Evolutionary conservation across 1,140 invertebrate species (phyloP).

Genomic region (Apis laboriosa): DNA sequence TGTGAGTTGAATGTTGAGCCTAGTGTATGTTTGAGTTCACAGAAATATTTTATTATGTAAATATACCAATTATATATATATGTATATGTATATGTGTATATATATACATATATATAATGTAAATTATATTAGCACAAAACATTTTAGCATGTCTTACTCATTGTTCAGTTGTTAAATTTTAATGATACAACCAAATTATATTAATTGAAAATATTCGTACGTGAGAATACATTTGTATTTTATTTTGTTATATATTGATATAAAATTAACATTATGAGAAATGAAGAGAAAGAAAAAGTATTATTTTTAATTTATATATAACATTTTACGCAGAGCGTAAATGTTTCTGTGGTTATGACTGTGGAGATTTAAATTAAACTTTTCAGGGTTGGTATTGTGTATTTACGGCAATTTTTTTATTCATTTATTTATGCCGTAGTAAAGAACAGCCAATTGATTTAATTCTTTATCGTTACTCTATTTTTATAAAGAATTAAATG

Average conservation of each 20-base stretch:
- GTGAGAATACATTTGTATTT: slow-evolving; percentile 53
- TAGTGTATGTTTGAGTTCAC: slow-evolving; percentile 27
- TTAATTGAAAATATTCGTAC: slow-evolving; percentile 50
- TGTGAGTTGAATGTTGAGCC: slow-evolving; percentile 31
- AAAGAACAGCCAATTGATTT: slow-evolving; percentile 69
- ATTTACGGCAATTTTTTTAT: slow-evolving; percentile 49
- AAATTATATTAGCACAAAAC: slow-evolving; percentile 27
- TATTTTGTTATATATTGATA: slow-evolving; percentile 61
- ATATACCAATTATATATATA: slow-evolving; percentile 2
- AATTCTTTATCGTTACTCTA: slow-evolving; percentile 74
- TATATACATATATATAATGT: neutral
- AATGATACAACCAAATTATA: neutral
- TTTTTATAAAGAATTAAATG: slow-evolving; percentile 76
- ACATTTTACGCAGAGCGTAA: slow-evolving; percentile 56
- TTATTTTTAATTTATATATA: slow-evolving; percentile 74
- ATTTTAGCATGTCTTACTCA: slow-evolving; percentile 33
- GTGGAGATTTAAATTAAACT: slow-evolving; percentile 50
- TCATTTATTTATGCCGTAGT: slow-evolving; percentile 52
- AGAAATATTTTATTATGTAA: slow-evolving; percentile 30
- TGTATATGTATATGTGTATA: no score
- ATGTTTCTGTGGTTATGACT: slow-evolving; percentile 44
- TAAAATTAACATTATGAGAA: slow-evolving; percentile 56
- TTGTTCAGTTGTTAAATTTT: slow-evolving; percentile 24
- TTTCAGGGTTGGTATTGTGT: slow-evolving; percentile 43
- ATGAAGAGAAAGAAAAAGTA: slow-evolving; percentile 73